phyloP scores from a whole-genome alignment of 2,888 invertebrate genomes.

The Hoplodrina ambigua region DNA sequence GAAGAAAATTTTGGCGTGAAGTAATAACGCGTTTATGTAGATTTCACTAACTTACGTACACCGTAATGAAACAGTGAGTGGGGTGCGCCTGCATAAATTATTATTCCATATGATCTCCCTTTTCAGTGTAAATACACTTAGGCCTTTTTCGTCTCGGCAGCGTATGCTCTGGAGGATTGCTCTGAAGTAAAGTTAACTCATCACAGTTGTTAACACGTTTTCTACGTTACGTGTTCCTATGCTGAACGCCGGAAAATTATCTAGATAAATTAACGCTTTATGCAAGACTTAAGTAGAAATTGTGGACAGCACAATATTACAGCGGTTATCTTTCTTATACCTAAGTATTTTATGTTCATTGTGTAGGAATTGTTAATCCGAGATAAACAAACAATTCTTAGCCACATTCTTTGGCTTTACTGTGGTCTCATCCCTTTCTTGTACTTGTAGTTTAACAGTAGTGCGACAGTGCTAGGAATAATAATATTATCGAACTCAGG shows the following conservation, averaged over 20 bases:
- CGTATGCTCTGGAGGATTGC: constrained; percentile 68
- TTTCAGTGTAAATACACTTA: constrained; percentile 66
- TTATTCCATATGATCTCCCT: constrained; percentile 76
- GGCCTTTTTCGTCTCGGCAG: constrained; percentile 69
- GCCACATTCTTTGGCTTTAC: too few species aligned
- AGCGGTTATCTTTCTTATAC: background rate
- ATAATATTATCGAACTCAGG: too few species aligned
- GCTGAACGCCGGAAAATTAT: constrained; percentile 30
- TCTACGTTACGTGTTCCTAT: constrained; percentile 49
- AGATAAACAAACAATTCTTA: too few species aligned
- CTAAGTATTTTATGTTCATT: background rate
- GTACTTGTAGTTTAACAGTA: too few species aligned
- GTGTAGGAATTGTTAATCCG: background rate
- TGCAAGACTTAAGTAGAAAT: background rate
- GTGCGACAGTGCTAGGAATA: too few species aligned
- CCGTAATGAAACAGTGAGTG: constrained; percentile 83
- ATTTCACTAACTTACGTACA: constrained; percentile 80
- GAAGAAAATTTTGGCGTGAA: constrained; percentile 74
- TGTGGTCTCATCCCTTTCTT: too few species aligned
- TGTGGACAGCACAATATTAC: constrained; percentile 1
- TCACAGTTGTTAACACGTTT: constrained; percentile 68
- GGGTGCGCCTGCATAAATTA: constrained; percentile 79
- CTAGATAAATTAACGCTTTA: constrained; percentile 34
- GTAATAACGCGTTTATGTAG: constrained; percentile 83
- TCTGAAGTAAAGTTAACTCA: constrained; percentile 73